Conservation (phyloP, 1,140 invertebrate genomes). For the Coptotermes formosanus region DNA sequence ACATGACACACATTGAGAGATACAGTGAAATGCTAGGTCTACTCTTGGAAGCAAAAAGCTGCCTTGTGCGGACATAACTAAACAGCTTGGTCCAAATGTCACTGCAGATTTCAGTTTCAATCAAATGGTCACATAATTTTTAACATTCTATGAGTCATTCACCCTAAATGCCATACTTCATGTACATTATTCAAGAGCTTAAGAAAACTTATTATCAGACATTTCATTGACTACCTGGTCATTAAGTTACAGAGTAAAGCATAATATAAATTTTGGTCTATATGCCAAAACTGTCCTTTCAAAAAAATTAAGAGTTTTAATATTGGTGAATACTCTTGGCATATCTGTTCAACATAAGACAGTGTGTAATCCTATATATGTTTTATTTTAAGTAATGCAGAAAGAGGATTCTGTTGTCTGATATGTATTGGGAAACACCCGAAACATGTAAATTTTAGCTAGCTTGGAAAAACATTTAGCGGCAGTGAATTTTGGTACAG, state of each 20-base stretch:
- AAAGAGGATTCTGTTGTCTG: conserved; percentile 2
- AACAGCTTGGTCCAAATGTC: conserved; percentile 32
- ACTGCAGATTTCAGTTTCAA: conserved; percentile 2
- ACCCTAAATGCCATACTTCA: neutral
- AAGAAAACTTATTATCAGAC: conserved; percentile 9
- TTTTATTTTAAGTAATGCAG: neutral
- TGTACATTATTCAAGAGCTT: neutral
- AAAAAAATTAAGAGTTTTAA: neutral
- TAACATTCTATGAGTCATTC: conserved; percentile 6
- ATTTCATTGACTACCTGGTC: conserved; percentile 6
- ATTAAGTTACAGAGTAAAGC: neutral
- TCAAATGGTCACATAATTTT: conserved; percentile 2
- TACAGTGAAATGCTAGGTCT: conserved; percentile 32
- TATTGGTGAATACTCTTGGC: neutral
- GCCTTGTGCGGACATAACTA: conserved; percentile 26
- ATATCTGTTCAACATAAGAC: neutral
- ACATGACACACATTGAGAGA: conserved; percentile 30
- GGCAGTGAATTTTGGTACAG: conserved; percentile 14
- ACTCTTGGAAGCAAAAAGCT: conserved; percentile 31
- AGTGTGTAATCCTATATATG: neutral
- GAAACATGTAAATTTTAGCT: conserved; percentile 2
- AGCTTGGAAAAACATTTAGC: conserved; percentile 1
- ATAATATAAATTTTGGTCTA: neutral
- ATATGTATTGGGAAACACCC: neutral
- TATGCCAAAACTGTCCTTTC: conserved; percentile 6